Evolutionary conservation across 2,888 invertebrate species (phyloP), one percentile per base, ranked within the genome.

Genomic region (Leptinotarsa rubiginosa): DNA sequence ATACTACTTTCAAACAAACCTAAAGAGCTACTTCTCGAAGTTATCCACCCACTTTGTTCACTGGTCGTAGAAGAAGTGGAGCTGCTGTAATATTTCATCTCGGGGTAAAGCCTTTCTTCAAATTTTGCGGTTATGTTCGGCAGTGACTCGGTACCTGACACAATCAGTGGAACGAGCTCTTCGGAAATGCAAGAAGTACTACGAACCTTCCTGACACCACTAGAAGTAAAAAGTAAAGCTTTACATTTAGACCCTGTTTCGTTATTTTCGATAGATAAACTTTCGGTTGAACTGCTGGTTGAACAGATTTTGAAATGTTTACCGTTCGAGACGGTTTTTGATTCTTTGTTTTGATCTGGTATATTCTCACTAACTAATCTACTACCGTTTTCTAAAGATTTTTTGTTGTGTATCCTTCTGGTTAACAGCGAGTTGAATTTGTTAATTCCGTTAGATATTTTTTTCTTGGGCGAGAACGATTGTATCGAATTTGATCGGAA

Each of bases 21-120:
- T 13, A 90, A 90, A 65, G 92, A 92, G 83, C 92, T 92, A 62
- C 91, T 89, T 64, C 93, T 92, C 82, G 95, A 95, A 47, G 95
- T 95, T 0, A 96, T 95, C 95, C 96, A 96, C 1, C 96, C 96
- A 84, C 95, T 95, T 87, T 95, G 94, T 86, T 96, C 96, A 82
- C 95, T 95, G 5, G 90, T 89, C 75, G 93, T 92, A 0, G 93
- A 92, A 12, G 92, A 92, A 80, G 88, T 90, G 73, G 90, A 91
- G 69, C 82, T 83, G 66, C 83, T 84, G 64, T 79, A 82, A 69
- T 83, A 84, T 68, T 78, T 79, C 73, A 80, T 77, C 68, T 81
- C 80, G 7, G 81, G 79, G 74, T 80, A 84, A 13, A 81, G 75
- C 68, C 81, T 80, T 59, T 83, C 81, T 65, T 84, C 81, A 49